Percentiles rank a stretch among this genome's conserved stretches.
phyloP scores from a whole-genome alignment of 2,113 vertebrate genomes.

The Rousettus leschenaultii region DNA sequence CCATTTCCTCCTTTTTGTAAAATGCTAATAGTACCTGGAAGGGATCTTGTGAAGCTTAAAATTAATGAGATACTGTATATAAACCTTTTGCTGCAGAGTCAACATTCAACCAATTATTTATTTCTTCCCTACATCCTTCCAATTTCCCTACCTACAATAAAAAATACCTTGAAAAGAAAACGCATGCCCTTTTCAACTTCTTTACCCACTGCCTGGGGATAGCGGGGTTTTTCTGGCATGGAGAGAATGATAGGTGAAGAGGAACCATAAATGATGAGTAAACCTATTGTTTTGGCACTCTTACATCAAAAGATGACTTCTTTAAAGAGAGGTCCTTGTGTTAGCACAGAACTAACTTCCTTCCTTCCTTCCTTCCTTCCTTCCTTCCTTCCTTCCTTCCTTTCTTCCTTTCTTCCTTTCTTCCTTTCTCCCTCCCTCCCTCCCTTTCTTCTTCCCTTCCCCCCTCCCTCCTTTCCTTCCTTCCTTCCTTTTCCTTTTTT shows the following conservation, averaged over 20 bases:
- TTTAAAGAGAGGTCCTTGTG: neutral
- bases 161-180: neutral
- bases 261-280: neutral
- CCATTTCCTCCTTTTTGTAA: neutral
- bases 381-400: neutral
- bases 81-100: neutral
- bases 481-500: neutral
- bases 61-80: neutral
- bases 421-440: neutral
- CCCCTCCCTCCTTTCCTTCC: rapidly evolving
- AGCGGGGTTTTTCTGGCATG: neutral
- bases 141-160: neutral
- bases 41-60: neutral
- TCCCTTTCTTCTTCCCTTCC: neutral
- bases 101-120: neutral
- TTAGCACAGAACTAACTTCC: neutral
- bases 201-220: neutral
- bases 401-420: no score
- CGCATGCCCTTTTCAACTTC: neutral
- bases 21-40: neutral
- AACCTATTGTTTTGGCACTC: neutral
- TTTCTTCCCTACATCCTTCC: neutral
- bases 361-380: rapidly evolving
- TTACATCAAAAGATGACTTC: neutral
- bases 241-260: neutral